Percentiles rank a stretch among this genome's conserved stretches.
These are phyloP conservation scores for Syngnathoides biaculeatus DNA, from an alignment of 2,113 vertebrate genomes.

Conservation along the genomic window DNA sequence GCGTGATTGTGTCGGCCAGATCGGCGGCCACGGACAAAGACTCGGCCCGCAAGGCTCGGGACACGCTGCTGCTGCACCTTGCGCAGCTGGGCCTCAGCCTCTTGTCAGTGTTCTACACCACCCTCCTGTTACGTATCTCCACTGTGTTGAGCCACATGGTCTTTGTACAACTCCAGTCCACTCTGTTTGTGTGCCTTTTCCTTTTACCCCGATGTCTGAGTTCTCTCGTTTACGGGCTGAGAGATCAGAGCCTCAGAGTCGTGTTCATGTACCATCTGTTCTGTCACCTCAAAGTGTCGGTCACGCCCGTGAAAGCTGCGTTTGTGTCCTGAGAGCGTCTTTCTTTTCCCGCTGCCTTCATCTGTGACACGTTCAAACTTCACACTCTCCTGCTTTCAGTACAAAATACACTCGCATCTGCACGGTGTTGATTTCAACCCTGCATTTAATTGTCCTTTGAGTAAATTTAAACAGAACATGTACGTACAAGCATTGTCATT, in stretches of 20 bases:
- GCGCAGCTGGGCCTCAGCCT: conserved; percentile 45
- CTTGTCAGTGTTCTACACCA: conserved; percentile 18
- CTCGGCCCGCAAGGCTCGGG: conserved; percentile 43
- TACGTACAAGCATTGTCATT: no score
- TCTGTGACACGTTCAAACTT: background rate
- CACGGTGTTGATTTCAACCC: no score
- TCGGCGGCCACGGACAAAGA: conserved; percentile 32
- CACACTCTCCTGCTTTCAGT: background rate
- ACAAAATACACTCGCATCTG: background rate
- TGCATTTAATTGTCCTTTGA: no score
- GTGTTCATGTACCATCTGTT: background rate
- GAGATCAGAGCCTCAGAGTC: background rate
- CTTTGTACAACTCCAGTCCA: background rate
- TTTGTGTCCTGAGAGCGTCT: background rate
- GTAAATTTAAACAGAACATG: no score
- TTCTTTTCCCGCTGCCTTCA: background rate
- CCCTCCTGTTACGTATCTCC: conserved; percentile 9
- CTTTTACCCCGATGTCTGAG: background rate
- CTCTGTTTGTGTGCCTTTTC: background rate
- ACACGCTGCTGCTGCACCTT: conserved; percentile 47
- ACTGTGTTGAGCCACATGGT: background rate
- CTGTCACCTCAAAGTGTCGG: background rate
- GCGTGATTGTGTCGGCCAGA: conserved; percentile 39
- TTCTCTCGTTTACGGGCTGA: conserved; percentile 1
- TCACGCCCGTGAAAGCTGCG: background rate